These are phyloP conservation scores for Drosophila paramelanica DNA, from an alignment of 2,888 invertebrate genomes.

Conservation along the genomic window DNA sequence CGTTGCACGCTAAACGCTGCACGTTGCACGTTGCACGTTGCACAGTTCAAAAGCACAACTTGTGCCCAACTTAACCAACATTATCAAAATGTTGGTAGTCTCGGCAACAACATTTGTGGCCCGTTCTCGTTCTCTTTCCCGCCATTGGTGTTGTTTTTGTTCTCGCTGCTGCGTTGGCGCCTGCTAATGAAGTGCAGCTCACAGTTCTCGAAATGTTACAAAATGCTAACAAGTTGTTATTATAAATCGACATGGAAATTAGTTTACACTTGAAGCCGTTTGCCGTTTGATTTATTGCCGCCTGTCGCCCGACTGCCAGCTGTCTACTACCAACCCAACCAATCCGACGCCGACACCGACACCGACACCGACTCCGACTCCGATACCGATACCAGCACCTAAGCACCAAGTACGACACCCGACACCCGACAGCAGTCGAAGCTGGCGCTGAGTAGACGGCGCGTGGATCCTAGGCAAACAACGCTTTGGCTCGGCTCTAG, in stretches of 20 bases:
- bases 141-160: constrained; percentile 1
- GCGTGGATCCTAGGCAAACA: constrained; percentile 73
- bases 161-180: constrained; percentile 66
- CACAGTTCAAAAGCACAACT: constrained; percentile 22
- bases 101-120: background rate
- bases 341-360: constrained; percentile 16
- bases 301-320: constrained; percentile 80
- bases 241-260: constrained; percentile 84
- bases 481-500: constrained; percentile 28
- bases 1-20: constrained; percentile 48
- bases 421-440: constrained; percentile 55
- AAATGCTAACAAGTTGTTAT: constrained; percentile 81
- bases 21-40: constrained; percentile 20
- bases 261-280: constrained; percentile 83
- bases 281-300: constrained; percentile 80
- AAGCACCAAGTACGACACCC: constrained; percentile 25
- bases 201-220: constrained; percentile 61
- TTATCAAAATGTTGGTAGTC: constrained; percentile 54
- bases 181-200: constrained; percentile 70
- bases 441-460: constrained; percentile 46
- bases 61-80: constrained; percentile 44
- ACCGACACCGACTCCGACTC: constrained; percentile 24
- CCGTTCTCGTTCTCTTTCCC: background rate
- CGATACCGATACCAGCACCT: constrained; percentile 26
- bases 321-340: constrained; percentile 70